Evolutionary conservation across 2,113 vertebrate species (phyloP).

Genomic region (Eonycteris spelaea): DNA sequence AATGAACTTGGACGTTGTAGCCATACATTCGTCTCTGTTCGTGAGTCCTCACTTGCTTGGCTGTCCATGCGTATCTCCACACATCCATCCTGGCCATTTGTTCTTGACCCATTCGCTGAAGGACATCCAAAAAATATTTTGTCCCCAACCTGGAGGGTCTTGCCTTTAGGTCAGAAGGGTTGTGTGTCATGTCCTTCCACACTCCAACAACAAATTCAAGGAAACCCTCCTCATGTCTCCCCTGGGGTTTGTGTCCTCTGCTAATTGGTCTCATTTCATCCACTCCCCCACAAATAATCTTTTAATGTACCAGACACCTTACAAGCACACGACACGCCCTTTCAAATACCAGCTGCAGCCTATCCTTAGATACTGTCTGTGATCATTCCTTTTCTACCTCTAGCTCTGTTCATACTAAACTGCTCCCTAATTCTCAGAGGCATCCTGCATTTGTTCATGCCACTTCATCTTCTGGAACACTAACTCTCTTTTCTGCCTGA

Average conservation of each 20-base stretch:
- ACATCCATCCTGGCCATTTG: not conserved
- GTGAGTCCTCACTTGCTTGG: not conserved
- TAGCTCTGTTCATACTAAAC: not conserved
- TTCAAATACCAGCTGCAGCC: not conserved
- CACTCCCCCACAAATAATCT: not conserved
- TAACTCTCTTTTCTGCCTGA: not conserved
- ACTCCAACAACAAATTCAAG: not conserved
- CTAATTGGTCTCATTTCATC: not conserved
- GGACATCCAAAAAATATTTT: not conserved
- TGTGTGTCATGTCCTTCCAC: too few relatives aligned
- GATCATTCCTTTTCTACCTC: not conserved
- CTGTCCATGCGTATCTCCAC: fast-evolving
- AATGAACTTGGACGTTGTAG: too few relatives aligned
- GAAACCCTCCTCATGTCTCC: not conserved
- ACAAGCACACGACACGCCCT: not conserved
- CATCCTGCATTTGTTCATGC: fast-evolving
- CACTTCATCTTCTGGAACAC: not conserved
- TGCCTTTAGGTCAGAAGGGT: too few relatives aligned
- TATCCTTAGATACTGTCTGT: not conserved
- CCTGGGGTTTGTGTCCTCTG: fast-evolving
- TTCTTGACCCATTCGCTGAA: not conserved
- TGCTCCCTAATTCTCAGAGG: not conserved
- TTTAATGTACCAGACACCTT: not conserved
- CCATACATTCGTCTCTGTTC: fast-evolving
- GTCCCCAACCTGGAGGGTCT: not conserved